Conservation (phyloP, 2,888 invertebrate species). For the Sialis lutaria region DNA sequence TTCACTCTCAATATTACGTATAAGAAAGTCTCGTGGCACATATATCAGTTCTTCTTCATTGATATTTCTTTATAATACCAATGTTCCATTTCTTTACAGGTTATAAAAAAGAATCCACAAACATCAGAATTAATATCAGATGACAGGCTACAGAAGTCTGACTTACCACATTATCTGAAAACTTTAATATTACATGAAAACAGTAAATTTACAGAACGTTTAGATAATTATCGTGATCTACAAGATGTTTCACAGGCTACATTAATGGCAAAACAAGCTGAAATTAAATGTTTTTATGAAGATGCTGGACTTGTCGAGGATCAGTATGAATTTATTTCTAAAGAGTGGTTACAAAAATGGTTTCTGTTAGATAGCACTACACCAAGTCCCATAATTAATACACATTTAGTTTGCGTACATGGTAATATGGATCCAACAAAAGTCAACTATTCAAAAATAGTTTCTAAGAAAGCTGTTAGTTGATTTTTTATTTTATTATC, state of each 20-base stretch:
- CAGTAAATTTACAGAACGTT: not conserved
- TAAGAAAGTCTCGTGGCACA: no score
- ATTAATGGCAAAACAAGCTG: not conserved
- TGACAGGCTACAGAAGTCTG: not conserved
- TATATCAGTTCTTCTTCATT: no score
- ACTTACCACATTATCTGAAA: not conserved
- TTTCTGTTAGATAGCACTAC: slow-evolving; percentile 13
- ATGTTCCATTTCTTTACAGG: no score
- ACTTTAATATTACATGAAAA: not conserved
- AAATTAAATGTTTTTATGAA: not conserved
- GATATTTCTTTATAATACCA: no score
- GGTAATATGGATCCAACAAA: not conserved
- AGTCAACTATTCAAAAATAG: not conserved
- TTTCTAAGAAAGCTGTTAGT: slow-evolving; percentile 16
- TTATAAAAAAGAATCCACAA: no score
- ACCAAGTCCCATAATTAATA: not conserved
- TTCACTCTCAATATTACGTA: no score
- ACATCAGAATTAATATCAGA: not conserved
- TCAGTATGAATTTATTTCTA: slow-evolving; percentile 30
- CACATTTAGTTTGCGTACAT: not conserved
- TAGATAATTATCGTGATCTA: not conserved
- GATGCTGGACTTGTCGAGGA: slow-evolving; percentile 6
- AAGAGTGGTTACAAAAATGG: slow-evolving; percentile 34
- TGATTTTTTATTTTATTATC: not conserved
- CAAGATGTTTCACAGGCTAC: not conserved